Conservation (phyloP, 2,113 vertebrate species). For the Paradoxurus hermaphroditus region DNA sequence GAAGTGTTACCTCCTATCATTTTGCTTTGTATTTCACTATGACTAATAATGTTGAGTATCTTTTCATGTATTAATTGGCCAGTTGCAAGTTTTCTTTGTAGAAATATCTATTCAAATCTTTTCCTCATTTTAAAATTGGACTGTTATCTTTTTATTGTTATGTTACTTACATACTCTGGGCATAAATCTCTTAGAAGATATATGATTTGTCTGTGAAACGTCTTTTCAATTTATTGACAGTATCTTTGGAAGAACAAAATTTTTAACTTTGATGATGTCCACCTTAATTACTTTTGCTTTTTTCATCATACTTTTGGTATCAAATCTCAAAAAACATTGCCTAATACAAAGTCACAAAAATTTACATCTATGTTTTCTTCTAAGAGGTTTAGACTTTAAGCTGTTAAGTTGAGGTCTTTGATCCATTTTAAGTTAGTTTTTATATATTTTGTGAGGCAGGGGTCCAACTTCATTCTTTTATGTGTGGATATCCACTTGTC, state of each 20-base stretch:
- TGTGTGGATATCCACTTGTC: background rate
- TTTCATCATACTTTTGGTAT: background rate
- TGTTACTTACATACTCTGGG: background rate
- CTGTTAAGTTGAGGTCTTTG: background rate
- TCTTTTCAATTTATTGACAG: slow-evolving; percentile 14
- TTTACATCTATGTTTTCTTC: background rate
- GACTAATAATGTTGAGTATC: background rate
- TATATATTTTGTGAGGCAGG: background rate
- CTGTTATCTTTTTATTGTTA: background rate
- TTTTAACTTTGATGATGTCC: background rate
- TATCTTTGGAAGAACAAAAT: background rate
- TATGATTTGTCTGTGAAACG: background rate
- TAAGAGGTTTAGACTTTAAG: background rate
- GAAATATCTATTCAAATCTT: background rate
- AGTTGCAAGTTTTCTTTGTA: background rate
- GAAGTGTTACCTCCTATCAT: background rate
- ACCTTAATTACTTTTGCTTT: background rate
- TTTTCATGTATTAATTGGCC: background rate
- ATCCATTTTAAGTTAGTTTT: background rate
- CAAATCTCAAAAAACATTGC: slow-evolving; percentile 7
- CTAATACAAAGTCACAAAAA: background rate
- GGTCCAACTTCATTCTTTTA: slow-evolving; percentile 2
- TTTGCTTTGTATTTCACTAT: background rate
- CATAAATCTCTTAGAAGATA: background rate
- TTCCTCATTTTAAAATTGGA: background rate